Conservation (phyloP, 2,113 vertebrate species). For the Bubo bubo region DNA sequence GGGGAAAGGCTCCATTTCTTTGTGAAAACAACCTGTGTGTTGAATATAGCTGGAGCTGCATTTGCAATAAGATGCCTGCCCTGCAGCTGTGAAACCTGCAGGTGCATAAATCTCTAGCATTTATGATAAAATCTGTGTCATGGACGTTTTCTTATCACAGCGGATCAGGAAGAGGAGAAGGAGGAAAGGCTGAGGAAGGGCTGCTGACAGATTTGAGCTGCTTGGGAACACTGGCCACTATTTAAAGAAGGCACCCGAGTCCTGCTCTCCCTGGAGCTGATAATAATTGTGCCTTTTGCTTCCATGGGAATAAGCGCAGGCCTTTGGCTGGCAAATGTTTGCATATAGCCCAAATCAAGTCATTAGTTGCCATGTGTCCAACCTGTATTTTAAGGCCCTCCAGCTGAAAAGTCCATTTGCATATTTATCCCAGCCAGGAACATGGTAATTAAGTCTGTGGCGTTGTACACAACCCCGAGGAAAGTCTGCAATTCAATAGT, state of each 20-base stretch:
- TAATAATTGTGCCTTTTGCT: constrained; percentile 40
- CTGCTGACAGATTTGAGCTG: constrained; percentile 23
- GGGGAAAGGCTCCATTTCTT: not conserved
- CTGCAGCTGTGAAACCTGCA: constrained; percentile 51
- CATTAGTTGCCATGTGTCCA: constrained; percentile 57
- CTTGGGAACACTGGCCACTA: constrained; percentile 2
- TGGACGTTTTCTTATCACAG: not conserved
- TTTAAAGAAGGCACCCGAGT: constrained; percentile 5
- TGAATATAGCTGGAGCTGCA: not conserved
- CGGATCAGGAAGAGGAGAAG: not conserved
- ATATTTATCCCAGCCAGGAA: constrained; percentile 56
- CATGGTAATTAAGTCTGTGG: constrained; percentile 64
- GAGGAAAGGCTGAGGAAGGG: not conserved
- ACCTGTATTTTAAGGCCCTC: constrained; percentile 65
- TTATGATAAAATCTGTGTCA: not conserved
- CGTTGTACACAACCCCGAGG: constrained; percentile 52
- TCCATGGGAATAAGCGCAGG: constrained; percentile 32
- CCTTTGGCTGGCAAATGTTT: constrained; percentile 40
- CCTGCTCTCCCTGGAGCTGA: not conserved
- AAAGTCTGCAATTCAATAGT: constrained; percentile 64
- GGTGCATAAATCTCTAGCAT: constrained; percentile 39
- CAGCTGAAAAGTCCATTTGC: constrained; percentile 64
- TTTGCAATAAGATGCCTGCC: constrained; percentile 16
- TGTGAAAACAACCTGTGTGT: not conserved
- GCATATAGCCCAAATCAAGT: constrained; percentile 61